Conservation (phyloP, 2,113 vertebrate species). For the Delphinus delphis region DNA sequence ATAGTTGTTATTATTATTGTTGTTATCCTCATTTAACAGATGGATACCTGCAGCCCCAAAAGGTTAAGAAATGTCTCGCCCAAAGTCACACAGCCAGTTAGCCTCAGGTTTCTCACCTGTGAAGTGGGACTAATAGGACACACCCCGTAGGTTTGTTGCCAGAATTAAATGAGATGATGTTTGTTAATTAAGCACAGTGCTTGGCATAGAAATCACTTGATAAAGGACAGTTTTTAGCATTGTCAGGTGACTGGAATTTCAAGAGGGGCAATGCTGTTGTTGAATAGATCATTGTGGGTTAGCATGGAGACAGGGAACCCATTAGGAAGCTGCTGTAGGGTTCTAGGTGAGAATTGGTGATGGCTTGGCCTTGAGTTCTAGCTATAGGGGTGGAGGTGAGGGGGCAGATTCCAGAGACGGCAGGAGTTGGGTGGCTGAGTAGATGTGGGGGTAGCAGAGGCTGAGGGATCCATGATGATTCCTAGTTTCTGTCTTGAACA, state of each 20-base stretch:
- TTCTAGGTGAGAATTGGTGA: slow-evolving; percentile 39
- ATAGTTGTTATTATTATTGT: background rate
- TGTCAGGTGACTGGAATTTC: slow-evolving; percentile 30
- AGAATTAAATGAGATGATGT: slow-evolving; percentile 36
- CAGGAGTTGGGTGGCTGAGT: background rate
- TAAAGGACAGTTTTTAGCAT: background rate
- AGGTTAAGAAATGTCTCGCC: background rate
- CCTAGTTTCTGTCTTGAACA: slow-evolving; percentile 37
- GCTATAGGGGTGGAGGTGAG: background rate
- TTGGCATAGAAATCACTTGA: background rate
- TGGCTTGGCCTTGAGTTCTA: background rate
- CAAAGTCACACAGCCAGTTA: background rate
- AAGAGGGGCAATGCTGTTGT: background rate
- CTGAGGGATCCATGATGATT: background rate
- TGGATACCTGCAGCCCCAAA: background rate
- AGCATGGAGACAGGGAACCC: background rate
- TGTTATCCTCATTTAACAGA: background rate
- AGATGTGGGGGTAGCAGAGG: background rate
- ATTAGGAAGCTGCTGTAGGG: slow-evolving; percentile 50
- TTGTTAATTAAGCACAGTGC: background rate
- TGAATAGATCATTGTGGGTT: background rate
- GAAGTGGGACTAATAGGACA: background rate
- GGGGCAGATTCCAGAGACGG: background rate
- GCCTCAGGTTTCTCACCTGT: slow-evolving; percentile 17
- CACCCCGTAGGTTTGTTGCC: background rate